These are phyloP conservation scores for Conistra vaccinii DNA, from an alignment of 2,888 invertebrate species.

Conservation along the genomic window DNA sequence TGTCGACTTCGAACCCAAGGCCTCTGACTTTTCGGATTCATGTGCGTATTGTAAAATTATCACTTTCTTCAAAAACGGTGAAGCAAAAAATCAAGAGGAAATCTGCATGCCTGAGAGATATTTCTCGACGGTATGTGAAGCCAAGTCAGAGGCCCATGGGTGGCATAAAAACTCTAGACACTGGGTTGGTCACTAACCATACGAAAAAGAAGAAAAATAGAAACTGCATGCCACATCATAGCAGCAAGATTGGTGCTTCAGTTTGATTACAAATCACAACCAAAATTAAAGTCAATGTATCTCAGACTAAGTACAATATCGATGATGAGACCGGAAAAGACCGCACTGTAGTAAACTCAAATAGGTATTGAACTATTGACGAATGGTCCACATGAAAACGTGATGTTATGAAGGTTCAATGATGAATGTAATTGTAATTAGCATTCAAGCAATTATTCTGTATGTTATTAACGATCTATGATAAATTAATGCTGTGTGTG, in stretches of 20 bases:
- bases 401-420: conserved; percentile 23
- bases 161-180: too few relatives aligned
- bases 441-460: conserved; percentile 19
- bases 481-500: conserved; percentile 30
- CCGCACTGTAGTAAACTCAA: not conserved
- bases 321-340: not conserved
- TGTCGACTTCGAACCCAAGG: too few relatives aligned
- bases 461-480: conserved; percentile 21
- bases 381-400: conserved; percentile 19
- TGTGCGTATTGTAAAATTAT: too few relatives aligned
- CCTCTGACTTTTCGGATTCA: too few relatives aligned
- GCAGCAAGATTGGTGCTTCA: not conserved
- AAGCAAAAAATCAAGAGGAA: too few relatives aligned
- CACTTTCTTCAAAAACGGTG: too few relatives aligned
- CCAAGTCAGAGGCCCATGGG: too few relatives aligned
- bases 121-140: too few relatives aligned
- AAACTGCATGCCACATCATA: not conserved
- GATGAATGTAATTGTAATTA: conserved; percentile 35
- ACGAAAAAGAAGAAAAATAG: too few relatives aligned
- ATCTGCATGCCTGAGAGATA: too few relatives aligned
- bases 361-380: conserved; percentile 22
- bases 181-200: too few relatives aligned
- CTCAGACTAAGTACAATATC: not conserved
- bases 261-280: not conserved
- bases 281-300: not conserved